Percentiles rank a stretch among this genome's conserved stretches.
These are phyloP conservation scores for Catocala sponsa DNA, from an alignment of 2,888 invertebrate species.

Conservation along the genomic window DNA sequence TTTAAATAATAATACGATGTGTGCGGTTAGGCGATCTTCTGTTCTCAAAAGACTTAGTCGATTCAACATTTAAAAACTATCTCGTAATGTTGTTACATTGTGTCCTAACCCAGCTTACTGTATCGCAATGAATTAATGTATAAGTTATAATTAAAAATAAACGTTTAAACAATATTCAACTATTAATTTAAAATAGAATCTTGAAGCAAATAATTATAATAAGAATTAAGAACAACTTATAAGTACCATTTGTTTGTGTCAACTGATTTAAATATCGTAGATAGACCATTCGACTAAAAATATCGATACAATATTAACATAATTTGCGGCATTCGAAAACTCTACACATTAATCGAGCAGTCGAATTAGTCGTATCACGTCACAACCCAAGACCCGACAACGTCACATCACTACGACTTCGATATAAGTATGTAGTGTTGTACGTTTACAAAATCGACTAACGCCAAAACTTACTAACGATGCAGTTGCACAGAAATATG, in stretches of 20 bases:
- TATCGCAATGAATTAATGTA: conserved; percentile 44
- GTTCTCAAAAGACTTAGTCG: conserved; percentile 36
- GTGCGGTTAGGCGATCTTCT: conserved; percentile 40
- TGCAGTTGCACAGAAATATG: conserved; percentile 13
- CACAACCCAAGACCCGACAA: conserved; percentile 52
- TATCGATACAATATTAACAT: conserved; percentile 45
- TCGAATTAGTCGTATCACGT: conserved; percentile 46
- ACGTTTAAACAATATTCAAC: conserved; percentile 45
- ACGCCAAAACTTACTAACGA: conserved; percentile 49
- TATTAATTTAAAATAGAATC: conserved; percentile 53
- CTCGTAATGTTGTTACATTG: conserved; percentile 27
- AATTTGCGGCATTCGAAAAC: conserved; percentile 45
- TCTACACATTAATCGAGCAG: conserved; percentile 41
- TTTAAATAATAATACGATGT: conserved; percentile 29
- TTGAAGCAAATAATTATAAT: conserved; percentile 54
- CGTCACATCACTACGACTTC: conserved; percentile 45
- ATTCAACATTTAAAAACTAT: conserved; percentile 35
- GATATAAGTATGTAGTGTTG: conserved; percentile 39
- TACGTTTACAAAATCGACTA: conserved; percentile 43
- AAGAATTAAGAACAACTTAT: conserved; percentile 57
- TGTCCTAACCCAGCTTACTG: conserved; percentile 37
- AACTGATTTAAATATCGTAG: conserved; percentile 48
- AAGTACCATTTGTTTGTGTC: conserved; percentile 53
- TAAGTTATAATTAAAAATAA: conserved; percentile 49
- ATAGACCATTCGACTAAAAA: conserved; percentile 43